These are phyloP conservation scores for Platycheirus albimanus DNA, from an alignment of 2,888 invertebrate species.

Conservation along the genomic window DNA sequence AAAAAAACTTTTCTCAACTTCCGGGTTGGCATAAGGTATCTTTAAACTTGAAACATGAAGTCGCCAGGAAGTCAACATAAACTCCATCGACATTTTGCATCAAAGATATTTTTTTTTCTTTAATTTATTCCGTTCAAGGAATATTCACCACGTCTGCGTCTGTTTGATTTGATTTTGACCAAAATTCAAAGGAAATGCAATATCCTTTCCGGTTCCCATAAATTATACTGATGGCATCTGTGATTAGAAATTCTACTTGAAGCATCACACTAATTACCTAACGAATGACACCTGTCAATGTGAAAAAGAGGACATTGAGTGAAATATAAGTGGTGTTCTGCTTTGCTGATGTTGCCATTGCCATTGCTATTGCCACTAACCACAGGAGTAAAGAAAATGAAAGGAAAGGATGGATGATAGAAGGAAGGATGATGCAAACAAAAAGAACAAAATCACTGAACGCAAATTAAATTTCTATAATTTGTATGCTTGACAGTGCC, in stretches of 20 bases:
- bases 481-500: constrained; percentile 45
- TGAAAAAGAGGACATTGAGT: constrained; percentile 36
- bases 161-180: background rate
- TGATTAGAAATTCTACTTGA: constrained; percentile 66
- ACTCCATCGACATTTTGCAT: constrained; percentile 36
- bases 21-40: constrained; percentile 56
- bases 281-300: constrained; percentile 68
- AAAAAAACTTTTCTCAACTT: constrained; percentile 47
- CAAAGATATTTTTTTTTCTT: constrained; percentile 21
- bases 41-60: constrained; percentile 69
- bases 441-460: constrained; percentile 38
- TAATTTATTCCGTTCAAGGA: background rate
- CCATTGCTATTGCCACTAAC: no score
- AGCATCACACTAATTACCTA: constrained; percentile 58
- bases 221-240: constrained; percentile 46
- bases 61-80: constrained; percentile 63
- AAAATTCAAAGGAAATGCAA: constrained; percentile 7
- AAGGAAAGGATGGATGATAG: background rate
- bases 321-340: constrained; percentile 35
- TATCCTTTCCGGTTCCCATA: constrained; percentile 31
- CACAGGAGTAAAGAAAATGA: no score
- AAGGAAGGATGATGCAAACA: constrained; percentile 38
- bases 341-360: background rate
- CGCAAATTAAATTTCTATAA: constrained; percentile 57
- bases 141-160: constrained; percentile 1